A percentile compares a stretch with the other conserved stretches of the same genome.
phyloP scores from a whole-genome alignment of 2,797 vertebrate genomes.

The Eurystomus glaucurus region DNA sequence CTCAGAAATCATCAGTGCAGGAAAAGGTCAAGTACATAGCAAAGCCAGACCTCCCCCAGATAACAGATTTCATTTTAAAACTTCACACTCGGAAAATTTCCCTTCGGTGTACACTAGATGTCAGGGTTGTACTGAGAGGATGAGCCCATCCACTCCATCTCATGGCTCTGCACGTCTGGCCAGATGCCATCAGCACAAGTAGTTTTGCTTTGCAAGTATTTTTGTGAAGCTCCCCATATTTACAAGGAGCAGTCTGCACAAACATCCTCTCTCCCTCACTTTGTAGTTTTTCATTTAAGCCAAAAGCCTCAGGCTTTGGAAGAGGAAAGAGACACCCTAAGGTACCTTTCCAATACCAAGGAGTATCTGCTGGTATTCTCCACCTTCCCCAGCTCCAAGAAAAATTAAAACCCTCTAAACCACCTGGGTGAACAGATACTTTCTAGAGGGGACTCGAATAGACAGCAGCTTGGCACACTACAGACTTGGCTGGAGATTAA shows the following conservation, averaged over 20 bases:
- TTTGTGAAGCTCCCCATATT: neutral
- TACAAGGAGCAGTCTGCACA: neutral
- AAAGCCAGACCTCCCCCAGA: neutral
- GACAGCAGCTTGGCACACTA: neutral
- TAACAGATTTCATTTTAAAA: neutral
- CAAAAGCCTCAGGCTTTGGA: neutral
- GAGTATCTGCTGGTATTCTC: neutral
- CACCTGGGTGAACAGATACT: neutral
- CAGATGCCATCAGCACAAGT: neutral
- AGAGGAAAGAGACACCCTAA: neutral
- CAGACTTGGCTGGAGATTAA: neutral
- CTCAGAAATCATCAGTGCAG: neutral
- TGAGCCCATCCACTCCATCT: neutral
- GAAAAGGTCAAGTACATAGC: neutral
- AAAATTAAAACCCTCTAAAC: neutral
- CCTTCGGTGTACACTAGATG: slow-evolving; percentile 42
- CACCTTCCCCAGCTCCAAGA: neutral
- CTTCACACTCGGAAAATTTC: neutral
- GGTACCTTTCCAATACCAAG: neutral
- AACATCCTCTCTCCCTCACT: neutral
- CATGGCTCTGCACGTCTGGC: accelerated
- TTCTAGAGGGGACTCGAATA: neutral
- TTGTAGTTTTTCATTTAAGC: neutral
- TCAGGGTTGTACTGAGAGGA: slow-evolving; percentile 30
- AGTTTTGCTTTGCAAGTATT: neutral